Evolutionary conservation across 2,113 vertebrate species (phyloP).

Genomic region (Heterotilapia buettikoferi): DNA sequence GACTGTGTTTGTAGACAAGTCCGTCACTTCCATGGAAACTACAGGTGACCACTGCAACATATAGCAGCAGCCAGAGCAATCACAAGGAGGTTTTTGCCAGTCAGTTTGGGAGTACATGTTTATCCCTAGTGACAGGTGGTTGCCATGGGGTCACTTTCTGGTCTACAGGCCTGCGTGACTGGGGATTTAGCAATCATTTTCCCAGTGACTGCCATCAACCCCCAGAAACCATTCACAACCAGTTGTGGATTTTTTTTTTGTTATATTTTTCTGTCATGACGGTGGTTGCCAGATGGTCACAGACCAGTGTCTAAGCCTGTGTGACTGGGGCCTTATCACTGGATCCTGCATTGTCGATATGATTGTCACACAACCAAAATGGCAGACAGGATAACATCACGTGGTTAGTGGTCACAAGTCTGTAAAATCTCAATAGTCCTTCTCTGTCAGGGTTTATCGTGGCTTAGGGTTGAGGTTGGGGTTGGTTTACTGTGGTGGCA

Average conservation of each 20-base stretch:
- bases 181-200: neutral
- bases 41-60: neutral
- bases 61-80: neutral
- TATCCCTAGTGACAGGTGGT: neutral
- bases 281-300: neutral
- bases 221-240: neutral
- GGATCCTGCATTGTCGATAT: neutral
- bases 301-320: neutral
- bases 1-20: neutral
- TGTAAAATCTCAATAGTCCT: neutral
- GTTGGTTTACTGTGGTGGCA: neutral
- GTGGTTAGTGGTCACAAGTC: neutral
- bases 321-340: neutral
- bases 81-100: neutral
- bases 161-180: neutral
- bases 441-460: neutral
- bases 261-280: neutral
- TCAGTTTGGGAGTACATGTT: neutral
- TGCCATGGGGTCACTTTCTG: neutral
- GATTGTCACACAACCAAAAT: neutral
- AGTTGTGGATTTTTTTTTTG: neutral
- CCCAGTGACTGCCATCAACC: neutral
- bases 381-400: neutral
- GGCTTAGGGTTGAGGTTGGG: neutral
- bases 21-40: neutral